Evolutionary conservation across 2,797 vertebrate genomes (phyloP).

Genomic region (Odontamblyopus lacepedii): DNA sequence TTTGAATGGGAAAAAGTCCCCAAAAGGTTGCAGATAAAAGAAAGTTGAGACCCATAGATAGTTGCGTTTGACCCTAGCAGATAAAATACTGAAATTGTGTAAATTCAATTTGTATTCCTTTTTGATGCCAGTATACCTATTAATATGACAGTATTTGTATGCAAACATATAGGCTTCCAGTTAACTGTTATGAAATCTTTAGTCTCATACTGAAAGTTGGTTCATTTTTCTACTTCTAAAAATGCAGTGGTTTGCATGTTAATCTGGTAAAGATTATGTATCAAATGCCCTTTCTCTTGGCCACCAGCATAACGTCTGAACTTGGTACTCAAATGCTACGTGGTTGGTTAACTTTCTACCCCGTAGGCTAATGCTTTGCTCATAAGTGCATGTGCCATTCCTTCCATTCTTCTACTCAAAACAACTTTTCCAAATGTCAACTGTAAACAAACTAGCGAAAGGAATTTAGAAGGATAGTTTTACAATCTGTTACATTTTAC

Average conservation of each 20-base stretch:
- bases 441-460: background rate
- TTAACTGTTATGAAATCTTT: too few relatives aligned
- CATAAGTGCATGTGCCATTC: background rate
- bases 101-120: too few relatives aligned
- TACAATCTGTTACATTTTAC: constrained; percentile 3
- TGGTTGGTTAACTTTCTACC: background rate
- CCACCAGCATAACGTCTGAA: background rate
- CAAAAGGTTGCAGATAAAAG: too few relatives aligned
- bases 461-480: background rate
- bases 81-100: too few relatives aligned
- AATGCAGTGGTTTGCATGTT: background rate
- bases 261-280: background rate
- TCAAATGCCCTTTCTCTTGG: background rate
- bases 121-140: too few relatives aligned
- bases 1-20: too few relatives aligned
- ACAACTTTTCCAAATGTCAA: constrained; percentile 3
- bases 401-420: background rate
- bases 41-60: too few relatives aligned
- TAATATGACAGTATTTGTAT: too few relatives aligned
- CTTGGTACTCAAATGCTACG: background rate
- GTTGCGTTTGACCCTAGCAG: too few relatives aligned
- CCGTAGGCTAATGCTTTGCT: background rate
- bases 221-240: too few relatives aligned
- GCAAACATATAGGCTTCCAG: too few relatives aligned
- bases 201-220: too few relatives aligned